A percentile compares a stretch with the other conserved stretches of the same genome.
Evolutionary conservation across 2,113 vertebrate species (phyloP).

Genomic region (Alethe diademata): DNA sequence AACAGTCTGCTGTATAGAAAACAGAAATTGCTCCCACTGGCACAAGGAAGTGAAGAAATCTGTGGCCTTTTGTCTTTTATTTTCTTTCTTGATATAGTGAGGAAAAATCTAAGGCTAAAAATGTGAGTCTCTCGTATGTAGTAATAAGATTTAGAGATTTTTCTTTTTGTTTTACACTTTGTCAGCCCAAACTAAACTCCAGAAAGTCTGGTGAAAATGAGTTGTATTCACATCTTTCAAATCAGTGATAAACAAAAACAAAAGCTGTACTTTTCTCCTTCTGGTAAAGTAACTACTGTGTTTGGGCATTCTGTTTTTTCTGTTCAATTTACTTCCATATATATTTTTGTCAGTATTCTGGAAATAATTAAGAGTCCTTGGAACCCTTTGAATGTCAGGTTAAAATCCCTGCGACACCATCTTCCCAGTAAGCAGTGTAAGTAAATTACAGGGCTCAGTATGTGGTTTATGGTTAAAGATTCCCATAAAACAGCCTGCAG

Average conservation of each 20-base stretch:
- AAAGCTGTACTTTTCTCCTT: background rate
- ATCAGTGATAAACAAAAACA: background rate
- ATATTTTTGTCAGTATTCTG: slow-evolving; percentile 29
- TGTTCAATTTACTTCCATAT: background rate
- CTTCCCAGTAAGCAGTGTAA: background rate
- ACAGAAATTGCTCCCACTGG: background rate
- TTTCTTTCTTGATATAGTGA: background rate
- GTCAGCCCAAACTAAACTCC: background rate
- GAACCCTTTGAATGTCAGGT: background rate
- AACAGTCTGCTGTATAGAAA: background rate
- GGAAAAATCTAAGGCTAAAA: background rate
- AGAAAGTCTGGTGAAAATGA: background rate
- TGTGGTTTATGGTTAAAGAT: slow-evolving; percentile 42
- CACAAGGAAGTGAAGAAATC: background rate
- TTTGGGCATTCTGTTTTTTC: background rate
- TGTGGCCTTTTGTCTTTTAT: background rate
- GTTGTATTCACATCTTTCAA: background rate
- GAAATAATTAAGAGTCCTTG: slow-evolving; percentile 24
- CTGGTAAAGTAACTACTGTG: background rate
- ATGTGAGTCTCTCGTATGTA: background rate
- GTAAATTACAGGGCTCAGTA: slow-evolving; percentile 34
- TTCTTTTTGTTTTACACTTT: background rate
- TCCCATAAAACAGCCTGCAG: slow-evolving; percentile 38
- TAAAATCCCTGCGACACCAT: background rate
- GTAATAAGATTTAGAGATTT: background rate